Conservation (phyloP, 2,888 invertebrate genomes). For the Sarcophaga rosellei region DNA sequence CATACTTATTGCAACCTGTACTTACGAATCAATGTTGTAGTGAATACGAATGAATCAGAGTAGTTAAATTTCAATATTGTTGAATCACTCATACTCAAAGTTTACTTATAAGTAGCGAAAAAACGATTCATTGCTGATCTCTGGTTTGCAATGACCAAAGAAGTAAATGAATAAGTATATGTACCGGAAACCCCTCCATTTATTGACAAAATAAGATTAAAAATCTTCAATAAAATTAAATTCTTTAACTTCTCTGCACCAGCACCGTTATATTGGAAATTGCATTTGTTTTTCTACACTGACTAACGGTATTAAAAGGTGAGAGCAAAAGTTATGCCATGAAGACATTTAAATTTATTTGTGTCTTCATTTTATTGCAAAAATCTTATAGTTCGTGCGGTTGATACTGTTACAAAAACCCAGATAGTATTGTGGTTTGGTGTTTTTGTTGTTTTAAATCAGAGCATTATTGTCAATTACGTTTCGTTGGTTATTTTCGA, state of each 20-base stretch:
- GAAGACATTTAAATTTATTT: slow-evolving; percentile 10
- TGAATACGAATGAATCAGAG: too few relatives aligned
- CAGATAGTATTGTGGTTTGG: not conserved
- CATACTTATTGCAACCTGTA: too few relatives aligned
- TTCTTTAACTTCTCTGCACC: not conserved
- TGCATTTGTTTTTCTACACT: not conserved
- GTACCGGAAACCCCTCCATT: too few relatives aligned
- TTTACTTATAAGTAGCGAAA: too few relatives aligned
- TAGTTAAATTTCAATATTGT: too few relatives aligned
- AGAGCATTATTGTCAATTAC: not conserved
- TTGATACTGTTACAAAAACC: not conserved
- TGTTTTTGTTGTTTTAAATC: slow-evolving; percentile 29
- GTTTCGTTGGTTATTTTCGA: too few relatives aligned
- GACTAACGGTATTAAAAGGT: not conserved
- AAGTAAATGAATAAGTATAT: too few relatives aligned
- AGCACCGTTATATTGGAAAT: not conserved
- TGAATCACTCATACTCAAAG: too few relatives aligned
- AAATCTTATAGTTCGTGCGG: not conserved
- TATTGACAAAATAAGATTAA: too few relatives aligned
- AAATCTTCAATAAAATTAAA: not conserved
- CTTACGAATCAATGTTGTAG: too few relatives aligned
- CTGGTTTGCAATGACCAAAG: too few relatives aligned
- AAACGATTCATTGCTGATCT: too few relatives aligned
- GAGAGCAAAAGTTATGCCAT: not conserved
- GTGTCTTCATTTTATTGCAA: slow-evolving; percentile 2